Conservation (phyloP, 2,113 vertebrate genomes). For the Myiozetetes cayanensis region DNA sequence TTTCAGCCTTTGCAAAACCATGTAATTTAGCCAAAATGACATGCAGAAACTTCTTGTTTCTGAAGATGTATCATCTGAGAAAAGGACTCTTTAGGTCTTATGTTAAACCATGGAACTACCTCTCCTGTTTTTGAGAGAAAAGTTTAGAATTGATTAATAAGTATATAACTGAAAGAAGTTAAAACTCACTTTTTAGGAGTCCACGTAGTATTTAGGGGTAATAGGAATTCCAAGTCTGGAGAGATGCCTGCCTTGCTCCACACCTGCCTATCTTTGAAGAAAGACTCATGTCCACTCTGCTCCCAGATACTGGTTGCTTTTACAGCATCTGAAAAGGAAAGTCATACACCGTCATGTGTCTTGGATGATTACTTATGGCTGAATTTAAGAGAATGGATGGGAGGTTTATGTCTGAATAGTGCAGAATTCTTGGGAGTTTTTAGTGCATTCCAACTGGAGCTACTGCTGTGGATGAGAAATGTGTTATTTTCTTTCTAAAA, state of each 20-base stretch:
- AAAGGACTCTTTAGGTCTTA: accelerated
- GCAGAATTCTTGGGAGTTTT: neutral
- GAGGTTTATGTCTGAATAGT: neutral
- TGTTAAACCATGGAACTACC: neutral
- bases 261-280: neutral
- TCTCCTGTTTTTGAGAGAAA: neutral
- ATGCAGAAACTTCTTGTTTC: neutral
- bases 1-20: neutral
- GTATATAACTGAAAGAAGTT: neutral
- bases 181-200: neutral
- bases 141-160: neutral
- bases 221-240: neutral
- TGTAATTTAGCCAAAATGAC: neutral
- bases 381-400: neutral
- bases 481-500: neutral
- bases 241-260: neutral
- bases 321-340: neutral
- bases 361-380: neutral
- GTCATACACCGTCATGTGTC: neutral
- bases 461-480: neutral
- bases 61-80: neutral
- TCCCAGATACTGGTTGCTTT: neutral
- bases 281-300: accelerated
- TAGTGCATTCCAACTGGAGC: neutral
- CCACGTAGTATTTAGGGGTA: neutral